Percentiles rank a stretch among this genome's conserved stretches.
These are phyloP conservation scores for Stenodera caucasica DNA, from an alignment of 2,888 invertebrate genomes.

Conservation along the genomic window DNA sequence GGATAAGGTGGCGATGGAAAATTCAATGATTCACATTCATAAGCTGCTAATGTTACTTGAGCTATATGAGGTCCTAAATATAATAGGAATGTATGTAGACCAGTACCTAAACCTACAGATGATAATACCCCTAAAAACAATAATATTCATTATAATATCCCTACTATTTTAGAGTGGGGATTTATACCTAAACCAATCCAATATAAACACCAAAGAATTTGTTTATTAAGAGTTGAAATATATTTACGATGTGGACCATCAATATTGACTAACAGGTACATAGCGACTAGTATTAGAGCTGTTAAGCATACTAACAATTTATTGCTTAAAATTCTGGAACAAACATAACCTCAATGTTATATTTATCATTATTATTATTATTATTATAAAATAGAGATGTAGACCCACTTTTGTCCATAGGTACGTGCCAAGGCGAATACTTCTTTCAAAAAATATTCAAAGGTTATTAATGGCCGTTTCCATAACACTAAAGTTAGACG, in stretches of 20 bases:
- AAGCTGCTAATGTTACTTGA: slow-evolving; percentile 95
- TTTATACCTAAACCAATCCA: slow-evolving; percentile 52
- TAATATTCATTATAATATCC: background rate
- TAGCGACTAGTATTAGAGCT: slow-evolving; percentile 57
- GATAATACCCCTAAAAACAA: slow-evolving; percentile 78
- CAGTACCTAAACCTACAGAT: slow-evolving; percentile 97
- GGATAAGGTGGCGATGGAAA: slow-evolving; percentile 99
- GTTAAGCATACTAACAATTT: slow-evolving; percentile 60
- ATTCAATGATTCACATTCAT: slow-evolving; percentile 92
- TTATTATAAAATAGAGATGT: too few relatives aligned
- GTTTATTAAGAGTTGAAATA: slow-evolving; percentile 59
- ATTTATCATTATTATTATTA: background rate
- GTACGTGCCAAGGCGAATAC: slow-evolving; percentile 64
- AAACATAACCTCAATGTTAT: slow-evolving; percentile 18
- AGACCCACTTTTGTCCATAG: slow-evolving; percentile 62
- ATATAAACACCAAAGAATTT: slow-evolving; percentile 53
- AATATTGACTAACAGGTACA: slow-evolving; percentile 61
- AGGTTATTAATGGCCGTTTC: slow-evolving; percentile 76
- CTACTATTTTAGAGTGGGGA: background rate
- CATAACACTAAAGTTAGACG: slow-evolving; percentile 73
- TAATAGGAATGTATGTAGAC: slow-evolving; percentile 96
- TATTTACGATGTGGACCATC: slow-evolving; percentile 67
- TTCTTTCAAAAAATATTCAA: slow-evolving; percentile 80
- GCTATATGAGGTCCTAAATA: slow-evolving; percentile 99
- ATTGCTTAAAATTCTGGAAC: slow-evolving; percentile 66